Base-by-base conservation (phyloP, 1,140 invertebrate species). In the Diorhabda carinulata region DNA sequence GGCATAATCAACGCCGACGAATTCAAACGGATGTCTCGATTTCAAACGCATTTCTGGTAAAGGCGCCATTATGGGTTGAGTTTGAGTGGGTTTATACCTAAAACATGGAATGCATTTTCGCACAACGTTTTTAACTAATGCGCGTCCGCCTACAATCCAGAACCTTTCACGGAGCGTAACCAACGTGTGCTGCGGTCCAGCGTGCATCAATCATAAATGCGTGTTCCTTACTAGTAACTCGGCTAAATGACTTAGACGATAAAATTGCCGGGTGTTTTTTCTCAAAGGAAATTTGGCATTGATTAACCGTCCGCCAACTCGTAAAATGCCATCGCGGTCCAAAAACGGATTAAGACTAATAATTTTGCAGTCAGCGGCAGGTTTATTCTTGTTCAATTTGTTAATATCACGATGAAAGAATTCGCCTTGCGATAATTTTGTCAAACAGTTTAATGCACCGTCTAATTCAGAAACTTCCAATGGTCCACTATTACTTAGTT, bases 401-500 rank as follows among this genome's bases (percentile, higher is more conserved):
- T n/a, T n/a, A n/a, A n/a, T n/a, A n/a, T n/a, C n/a, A n/a, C n/a
- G n/a, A n/a, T n/a, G n/a, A n/a, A n/a, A n/a, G n/a, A n/a, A n/a
- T n/a, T n/a, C n/a, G n/a, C n/a, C n/a, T n/a, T n/a, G n/a, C n/a
- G 78, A 78, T 41, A 83, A 68, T 45, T 83, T 60, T 9, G 82
- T 78, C 2, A 80, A 80, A 84, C 76, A n/a, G n/a, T n/a, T n/a
- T n/a, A n/a, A n/a, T n/a, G n/a, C n/a, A n/a, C n/a, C n/a, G n/a
- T n/a, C n/a, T n/a, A n/a, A n/a, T n/a, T n/a, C n/a, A n/a, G n/a
- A n/a, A n/a, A n/a, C n/a, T n/a, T n/a, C n/a, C n/a, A n/a, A n/a
- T n/a, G n/a, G n/a, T n/a, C n/a, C n/a, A n/a, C n/a, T n/a, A n/a
- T n/a, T n/a, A n/a, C n/a, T n/a, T n/a, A n/a, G n/a, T n/a, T n/a